Percentiles rank a stretch among this genome's conserved stretches.
These are phyloP conservation scores for Galagoides demidoff DNA, from an alignment of 2,797 vertebrate species.

Conservation along the genomic window DNA sequence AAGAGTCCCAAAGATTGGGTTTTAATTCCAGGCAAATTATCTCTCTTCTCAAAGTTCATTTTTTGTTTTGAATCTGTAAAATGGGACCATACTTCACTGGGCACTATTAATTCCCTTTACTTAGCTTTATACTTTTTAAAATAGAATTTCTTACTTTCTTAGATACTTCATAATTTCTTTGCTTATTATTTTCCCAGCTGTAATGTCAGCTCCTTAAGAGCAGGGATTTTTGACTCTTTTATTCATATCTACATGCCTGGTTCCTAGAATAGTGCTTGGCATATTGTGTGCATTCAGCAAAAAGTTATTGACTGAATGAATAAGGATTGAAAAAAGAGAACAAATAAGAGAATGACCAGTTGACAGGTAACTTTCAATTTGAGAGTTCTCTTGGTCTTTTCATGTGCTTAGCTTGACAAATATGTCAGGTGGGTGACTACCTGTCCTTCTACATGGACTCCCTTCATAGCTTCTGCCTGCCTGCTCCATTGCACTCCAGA, in stretches of 20 bases:
- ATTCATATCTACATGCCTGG: neutral
- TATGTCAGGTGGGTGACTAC: neutral
- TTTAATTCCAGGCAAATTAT: neutral
- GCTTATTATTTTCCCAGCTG: neutral
- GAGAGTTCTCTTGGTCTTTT: constrained; percentile 4
- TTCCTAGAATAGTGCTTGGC: neutral
- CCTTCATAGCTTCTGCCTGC: neutral
- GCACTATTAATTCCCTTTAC: neutral
- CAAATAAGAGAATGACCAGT: neutral
- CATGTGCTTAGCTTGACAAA: neutral
- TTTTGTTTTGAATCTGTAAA: neutral
- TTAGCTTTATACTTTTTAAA: neutral
- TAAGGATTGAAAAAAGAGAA: constrained; percentile 3
- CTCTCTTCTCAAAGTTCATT: constrained; percentile 26
- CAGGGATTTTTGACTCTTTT: neutral
- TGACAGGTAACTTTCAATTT: neutral
- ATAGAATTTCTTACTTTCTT: neutral
- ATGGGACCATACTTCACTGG: neutral
- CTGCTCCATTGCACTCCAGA: neutral
- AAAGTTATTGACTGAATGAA: constrained; percentile 24
- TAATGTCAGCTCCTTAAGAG: neutral
- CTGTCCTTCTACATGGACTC: neutral
- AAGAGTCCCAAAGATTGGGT: neutral
- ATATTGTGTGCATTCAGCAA: neutral
- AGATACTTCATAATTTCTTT: neutral